These are phyloP conservation scores for Caenorhabditis tropicalis DNA, from an alignment of 1,140 invertebrate species.

Conservation along the genomic window DNA sequence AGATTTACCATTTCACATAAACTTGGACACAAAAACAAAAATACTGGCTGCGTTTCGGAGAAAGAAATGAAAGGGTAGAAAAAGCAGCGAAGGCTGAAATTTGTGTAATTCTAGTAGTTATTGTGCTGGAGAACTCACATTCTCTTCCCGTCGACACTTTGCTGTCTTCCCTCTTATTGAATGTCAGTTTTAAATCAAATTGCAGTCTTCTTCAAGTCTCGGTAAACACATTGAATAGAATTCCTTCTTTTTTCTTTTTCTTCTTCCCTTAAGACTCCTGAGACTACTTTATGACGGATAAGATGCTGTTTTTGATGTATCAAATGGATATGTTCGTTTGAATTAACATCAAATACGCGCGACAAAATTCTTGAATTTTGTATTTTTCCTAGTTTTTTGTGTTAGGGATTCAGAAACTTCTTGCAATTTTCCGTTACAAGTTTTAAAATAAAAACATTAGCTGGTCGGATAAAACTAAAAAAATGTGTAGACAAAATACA, in stretches of 20 bases:
- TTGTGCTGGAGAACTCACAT: conserved; percentile 22
- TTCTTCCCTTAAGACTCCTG: background rate
- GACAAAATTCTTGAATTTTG: background rate
- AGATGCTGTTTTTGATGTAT: background rate
- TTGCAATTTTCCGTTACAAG: background rate
- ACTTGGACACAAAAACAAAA: background rate
- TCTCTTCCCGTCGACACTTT: background rate
- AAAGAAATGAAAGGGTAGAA: background rate
- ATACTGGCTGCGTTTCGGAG: background rate
- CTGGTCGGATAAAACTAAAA: background rate
- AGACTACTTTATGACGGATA: background rate
- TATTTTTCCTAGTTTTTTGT: background rate
- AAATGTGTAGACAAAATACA: background rate
- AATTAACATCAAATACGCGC: background rate
- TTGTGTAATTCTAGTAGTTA: conserved; percentile 39
- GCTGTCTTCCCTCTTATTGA: conserved; percentile 13
- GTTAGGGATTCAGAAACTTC: background rate
- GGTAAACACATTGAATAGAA: conserved; percentile 11
- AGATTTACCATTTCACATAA: background rate
- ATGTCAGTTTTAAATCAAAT: conserved; percentile 30
- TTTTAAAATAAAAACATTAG: background rate
- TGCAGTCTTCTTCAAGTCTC: conserved; percentile 28
- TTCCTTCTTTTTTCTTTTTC: background rate
- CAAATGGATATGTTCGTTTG: background rate
- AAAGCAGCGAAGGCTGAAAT: background rate